Conservation (phyloP, 2,888 invertebrate genomes). For the Eupithecia inturbata region DNA sequence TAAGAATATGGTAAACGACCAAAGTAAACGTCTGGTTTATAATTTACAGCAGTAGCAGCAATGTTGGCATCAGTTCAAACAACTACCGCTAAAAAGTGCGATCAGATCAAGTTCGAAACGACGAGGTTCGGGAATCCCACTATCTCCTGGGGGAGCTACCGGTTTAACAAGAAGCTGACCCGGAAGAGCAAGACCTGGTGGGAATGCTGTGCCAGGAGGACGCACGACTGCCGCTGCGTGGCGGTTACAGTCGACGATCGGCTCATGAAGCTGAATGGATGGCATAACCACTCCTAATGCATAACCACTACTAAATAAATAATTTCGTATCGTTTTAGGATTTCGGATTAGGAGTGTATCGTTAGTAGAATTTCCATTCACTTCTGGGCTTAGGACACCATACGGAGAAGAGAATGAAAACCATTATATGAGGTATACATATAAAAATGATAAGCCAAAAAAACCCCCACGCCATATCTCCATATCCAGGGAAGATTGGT, state of each 20-base stretch:
- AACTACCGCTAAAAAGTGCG: conserved; percentile 16
- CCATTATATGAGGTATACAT: too few species aligned
- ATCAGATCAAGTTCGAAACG: conserved; percentile 61
- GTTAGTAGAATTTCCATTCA: too few species aligned
- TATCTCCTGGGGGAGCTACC: conserved; percentile 72
- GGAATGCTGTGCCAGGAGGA: conserved; percentile 73
- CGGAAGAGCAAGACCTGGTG: conserved; percentile 73
- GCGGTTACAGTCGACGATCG: conserved; percentile 69
- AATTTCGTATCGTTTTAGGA: not conserved
- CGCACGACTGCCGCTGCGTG: conserved; percentile 62
- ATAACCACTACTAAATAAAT: not conserved
- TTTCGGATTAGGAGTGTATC: too few species aligned
- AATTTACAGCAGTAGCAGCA: conserved; percentile 13
- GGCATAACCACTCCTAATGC: conserved; percentile 68
- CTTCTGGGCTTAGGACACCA: too few species aligned
- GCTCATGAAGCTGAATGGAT: conserved; percentile 69
- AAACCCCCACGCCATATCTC: too few species aligned
- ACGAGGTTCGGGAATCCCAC: conserved; percentile 72
- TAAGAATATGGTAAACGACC: not conserved
- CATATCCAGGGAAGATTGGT: too few species aligned
- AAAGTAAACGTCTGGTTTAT: conserved; percentile 2
- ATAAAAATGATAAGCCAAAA: too few species aligned
- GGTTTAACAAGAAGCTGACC: conserved; percentile 69
- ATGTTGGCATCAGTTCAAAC: not conserved
- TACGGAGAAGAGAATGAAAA: too few species aligned